phyloP scores from a whole-genome alignment of 2,113 vertebrate genomes.

The Tyrannus savana region DNA sequence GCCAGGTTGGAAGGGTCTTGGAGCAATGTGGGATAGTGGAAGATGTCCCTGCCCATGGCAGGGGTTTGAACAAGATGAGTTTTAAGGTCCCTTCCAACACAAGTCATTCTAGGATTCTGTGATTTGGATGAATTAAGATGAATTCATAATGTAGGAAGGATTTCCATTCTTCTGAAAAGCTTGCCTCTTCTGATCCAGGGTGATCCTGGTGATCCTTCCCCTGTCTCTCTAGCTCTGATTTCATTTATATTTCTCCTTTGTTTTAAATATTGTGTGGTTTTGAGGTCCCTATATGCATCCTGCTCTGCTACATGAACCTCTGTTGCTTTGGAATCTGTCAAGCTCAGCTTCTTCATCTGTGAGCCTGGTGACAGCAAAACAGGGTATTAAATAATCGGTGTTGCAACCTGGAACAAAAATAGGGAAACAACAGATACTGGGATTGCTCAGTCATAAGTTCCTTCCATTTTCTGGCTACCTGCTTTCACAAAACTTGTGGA shows the following conservation, averaged over 20 bases:
- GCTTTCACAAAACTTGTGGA: background rate
- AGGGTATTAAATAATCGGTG: background rate
- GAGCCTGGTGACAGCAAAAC: background rate
- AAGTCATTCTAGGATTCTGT: background rate
- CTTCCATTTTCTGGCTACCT: background rate
- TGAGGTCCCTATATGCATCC: background rate
- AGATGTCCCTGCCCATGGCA: background rate
- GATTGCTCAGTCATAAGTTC: rapidly evolving
- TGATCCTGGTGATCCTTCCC: background rate
- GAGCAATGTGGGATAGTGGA: background rate
- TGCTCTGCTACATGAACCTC: background rate
- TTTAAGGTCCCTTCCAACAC: background rate
- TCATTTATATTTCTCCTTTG: background rate
- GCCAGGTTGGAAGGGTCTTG: background rate
- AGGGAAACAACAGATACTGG: background rate
- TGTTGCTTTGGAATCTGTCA: background rate
- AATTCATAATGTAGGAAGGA: background rate
- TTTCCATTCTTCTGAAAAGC: background rate
- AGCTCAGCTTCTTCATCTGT: background rate
- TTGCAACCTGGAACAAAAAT: background rate
- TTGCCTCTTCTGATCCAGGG: background rate
- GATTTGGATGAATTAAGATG: background rate
- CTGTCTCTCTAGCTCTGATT: rapidly evolving
- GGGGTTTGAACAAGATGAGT: background rate
- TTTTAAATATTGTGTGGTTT: background rate